Evolutionary conservation across 2,113 vertebrate genomes (phyloP).

Genomic region (Chinchilla lanigera): DNA sequence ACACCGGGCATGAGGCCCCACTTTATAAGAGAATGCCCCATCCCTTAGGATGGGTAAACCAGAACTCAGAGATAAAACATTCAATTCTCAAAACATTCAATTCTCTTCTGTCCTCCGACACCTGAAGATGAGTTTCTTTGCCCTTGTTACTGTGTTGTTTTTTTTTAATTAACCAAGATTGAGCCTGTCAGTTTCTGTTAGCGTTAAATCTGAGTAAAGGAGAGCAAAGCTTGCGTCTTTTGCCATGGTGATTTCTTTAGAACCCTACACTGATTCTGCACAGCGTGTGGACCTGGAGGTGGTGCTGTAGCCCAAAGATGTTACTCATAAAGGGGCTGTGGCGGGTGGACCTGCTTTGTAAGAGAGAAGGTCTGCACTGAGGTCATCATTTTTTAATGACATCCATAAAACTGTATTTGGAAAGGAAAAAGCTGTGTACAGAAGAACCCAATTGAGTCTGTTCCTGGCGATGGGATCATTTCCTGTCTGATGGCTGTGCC

Average conservation of each 20-base stretch:
- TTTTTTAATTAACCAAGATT: not conserved
- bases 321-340: not conserved
- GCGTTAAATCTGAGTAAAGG: slow-evolving; percentile 24
- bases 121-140: slow-evolving; percentile 9
- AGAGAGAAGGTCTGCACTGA: not conserved
- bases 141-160: not conserved
- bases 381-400: not conserved
- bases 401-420: not conserved
- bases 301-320: not conserved
- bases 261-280: not conserved
- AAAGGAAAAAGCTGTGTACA: not conserved
- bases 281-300: rapidly evolving
- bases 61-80: not conserved
- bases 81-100: no score
- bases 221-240: not conserved
- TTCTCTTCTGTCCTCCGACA: slow-evolving; percentile 11
- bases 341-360: not conserved
- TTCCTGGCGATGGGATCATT: not conserved
- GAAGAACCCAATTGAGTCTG: not conserved
- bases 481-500: not conserved
- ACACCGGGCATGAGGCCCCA: not conserved
- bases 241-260: not conserved
- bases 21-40: not conserved
- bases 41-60: not conserved
- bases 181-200: slow-evolving; percentile 56